Base-by-base conservation (phyloP, 35 echinoderm and acorn worm species). In the Amphiura filiformis region DNA sequence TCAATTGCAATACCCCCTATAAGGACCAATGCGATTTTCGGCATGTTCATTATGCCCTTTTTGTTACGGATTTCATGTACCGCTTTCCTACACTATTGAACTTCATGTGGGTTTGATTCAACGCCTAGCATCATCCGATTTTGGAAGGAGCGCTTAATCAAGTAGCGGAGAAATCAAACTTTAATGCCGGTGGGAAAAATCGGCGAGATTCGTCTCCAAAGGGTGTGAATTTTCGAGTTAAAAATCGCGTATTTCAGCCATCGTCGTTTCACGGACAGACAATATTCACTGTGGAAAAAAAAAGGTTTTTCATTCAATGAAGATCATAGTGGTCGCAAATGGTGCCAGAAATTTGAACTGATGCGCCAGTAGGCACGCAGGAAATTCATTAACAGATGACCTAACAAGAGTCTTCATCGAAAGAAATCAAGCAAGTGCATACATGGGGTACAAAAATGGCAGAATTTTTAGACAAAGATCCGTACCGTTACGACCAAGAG, bases 361-460 rank as follows among this genome's bases (percentile, higher is more conserved):
- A 88, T 91, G 89, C 93, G 86, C 89, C 75, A 91, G 86, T 95
- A 84, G 86, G 86, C 84, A 81, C 89, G 64, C 85, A 95, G 93
- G 93, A 91, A 87, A 95, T 95, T 91, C 89, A 91, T 95, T 95
- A 91, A 91, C 93, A 95, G 89, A 95, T 95, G 93, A 95, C 93
- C 89, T 91, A 82, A 88, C 84, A 88, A 80, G 52, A 88, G 84
- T 76, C 82, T 84, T 84, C 70, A 84, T 88, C 93, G 76, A 70
- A 88, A 94, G 83, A 80, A 81, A 83, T 86, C 78, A 87, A 83
- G 89, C 78, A 82, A 88, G 89, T 80, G 86, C 79, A 61, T 70
- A 85, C 83, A 85, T 95, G 90, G 90, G 90, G 93, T 79, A 85
- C 87, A 86, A 95, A 88, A 57, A 98, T 98, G 95, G 95, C 92